Percentiles rank a stretch among this genome's conserved stretches.
Evolutionary conservation across 2,797 vertebrate genomes (phyloP).

Genomic region (Hyperoplus lanceolatus): DNA sequence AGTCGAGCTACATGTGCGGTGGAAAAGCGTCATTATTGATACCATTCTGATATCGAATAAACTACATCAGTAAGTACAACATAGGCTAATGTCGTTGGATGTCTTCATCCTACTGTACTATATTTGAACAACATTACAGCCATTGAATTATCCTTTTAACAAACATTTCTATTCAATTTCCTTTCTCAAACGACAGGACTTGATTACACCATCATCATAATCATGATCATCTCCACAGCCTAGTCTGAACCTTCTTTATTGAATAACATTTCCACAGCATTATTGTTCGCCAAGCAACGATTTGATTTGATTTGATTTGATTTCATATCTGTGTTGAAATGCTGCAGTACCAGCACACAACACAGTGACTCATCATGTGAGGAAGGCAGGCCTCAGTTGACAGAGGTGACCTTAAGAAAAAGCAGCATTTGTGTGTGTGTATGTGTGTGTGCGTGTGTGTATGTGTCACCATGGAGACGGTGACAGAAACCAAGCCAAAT

Average conservation of each 20-base stretch:
- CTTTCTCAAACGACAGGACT: neutral
- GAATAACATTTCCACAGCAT: neutral
- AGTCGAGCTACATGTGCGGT: too few species aligned
- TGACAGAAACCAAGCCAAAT: slow-evolving; percentile 50
- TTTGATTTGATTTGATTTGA: neutral
- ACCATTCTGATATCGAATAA: neutral
- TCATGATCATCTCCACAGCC: neutral
- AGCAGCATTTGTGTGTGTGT: slow-evolving; percentile 39
- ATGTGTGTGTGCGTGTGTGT: slow-evolving; percentile 37
- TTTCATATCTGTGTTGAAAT: slow-evolving; percentile 11
- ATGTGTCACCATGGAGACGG: slow-evolving; percentile 64
- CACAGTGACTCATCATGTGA: slow-evolving; percentile 51
- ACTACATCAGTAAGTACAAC: neutral
- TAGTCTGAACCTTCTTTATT: neutral
- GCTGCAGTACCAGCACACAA: slow-evolving; percentile 22
- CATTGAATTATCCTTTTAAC: neutral
- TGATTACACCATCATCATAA: neutral
- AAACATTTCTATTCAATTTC: neutral
- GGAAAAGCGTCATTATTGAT: too few species aligned
- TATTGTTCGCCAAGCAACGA: neutral
- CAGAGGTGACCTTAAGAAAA: slow-evolving; percentile 61
- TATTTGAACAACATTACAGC: neutral
- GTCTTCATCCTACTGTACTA: neutral
- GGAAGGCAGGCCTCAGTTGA: slow-evolving; percentile 46
- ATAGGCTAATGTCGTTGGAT: neutral